phyloP scores from a whole-genome alignment of 2,797 vertebrate species.

The Hemibagrus guttatus region DNA sequence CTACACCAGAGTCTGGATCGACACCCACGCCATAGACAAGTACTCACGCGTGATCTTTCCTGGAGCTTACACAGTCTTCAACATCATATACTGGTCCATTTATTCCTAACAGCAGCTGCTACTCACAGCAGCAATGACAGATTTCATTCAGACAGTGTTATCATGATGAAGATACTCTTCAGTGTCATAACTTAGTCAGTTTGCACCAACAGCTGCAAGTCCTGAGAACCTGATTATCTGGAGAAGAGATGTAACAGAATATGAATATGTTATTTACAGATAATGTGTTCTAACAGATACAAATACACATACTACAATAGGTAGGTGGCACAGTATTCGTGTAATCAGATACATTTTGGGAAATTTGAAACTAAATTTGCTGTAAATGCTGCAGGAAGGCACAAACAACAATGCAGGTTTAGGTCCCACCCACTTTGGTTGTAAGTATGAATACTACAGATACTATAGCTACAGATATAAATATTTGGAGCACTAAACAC shows the following conservation, averaged over 20 bases:
- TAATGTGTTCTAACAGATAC: too few relatives aligned
- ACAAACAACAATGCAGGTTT: background rate
- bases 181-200: too few relatives aligned
- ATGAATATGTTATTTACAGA: background rate
- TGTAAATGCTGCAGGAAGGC: background rate
- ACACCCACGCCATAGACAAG: slow-evolving; percentile 91
- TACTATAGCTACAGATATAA: background rate
- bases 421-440: background rate
- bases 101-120: slow-evolving; percentile 76
- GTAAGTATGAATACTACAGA: background rate
- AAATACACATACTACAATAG: too few relatives aligned
- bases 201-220: background rate
- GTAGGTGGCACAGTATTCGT: background rate
- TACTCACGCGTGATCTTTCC: slow-evolving; percentile 91
- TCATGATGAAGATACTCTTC: background rate
- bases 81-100: slow-evolving; percentile 94
- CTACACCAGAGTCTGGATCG: slow-evolving; percentile 83
- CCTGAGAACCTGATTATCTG: background rate
- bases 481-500: background rate
- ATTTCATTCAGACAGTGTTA: background rate
- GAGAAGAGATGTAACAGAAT: background rate
- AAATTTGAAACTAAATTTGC: background rate
- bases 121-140: background rate
- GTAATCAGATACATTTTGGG: background rate
- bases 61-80: slow-evolving; percentile 87